Percentiles rank a stretch among this genome's conserved stretches.
Evolutionary conservation across 1,140 invertebrate species (phyloP).

Genomic region (Macrosteles quadrilineatus): DNA sequence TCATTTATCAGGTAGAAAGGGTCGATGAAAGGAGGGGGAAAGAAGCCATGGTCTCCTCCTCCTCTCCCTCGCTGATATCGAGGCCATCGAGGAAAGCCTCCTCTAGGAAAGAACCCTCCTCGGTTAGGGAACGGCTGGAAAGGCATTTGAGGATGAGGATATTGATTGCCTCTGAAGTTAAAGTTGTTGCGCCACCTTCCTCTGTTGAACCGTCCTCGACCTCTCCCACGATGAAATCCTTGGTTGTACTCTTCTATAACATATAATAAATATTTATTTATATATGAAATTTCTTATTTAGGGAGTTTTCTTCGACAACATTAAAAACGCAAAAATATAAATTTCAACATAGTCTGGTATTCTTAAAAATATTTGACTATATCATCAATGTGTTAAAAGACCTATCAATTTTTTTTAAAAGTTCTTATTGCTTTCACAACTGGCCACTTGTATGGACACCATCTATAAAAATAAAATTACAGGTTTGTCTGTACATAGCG

Average conservation of each 20-base stretch:
- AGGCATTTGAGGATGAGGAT: not conserved
- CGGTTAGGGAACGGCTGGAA: not conserved
- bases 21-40: slow-evolving; percentile 20
- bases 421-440: too few species aligned
- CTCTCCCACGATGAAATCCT: not conserved
- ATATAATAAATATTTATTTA: too few species aligned
- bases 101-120: slow-evolving; percentile 12
- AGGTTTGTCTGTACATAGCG: too few species aligned
- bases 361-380: too few species aligned
- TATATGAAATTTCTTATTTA: too few species aligned
- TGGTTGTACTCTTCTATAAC: not conserved
- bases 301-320: too few species aligned
- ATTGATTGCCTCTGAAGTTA: not conserved
- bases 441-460: too few species aligned
- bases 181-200: not conserved
- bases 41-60: not conserved
- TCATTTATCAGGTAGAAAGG: slow-evolving; percentile 44
- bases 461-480: too few species aligned
- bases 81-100: slow-evolving; percentile 26
- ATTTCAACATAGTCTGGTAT: too few species aligned
- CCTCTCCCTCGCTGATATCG: slow-evolving; percentile 23
- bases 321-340: too few species aligned
- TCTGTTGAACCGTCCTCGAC: not conserved
- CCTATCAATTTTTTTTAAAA: too few species aligned
- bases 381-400: too few species aligned